phyloP scores from a whole-genome alignment of 1,140 invertebrate genomes.

The Cotesia typhae region DNA sequence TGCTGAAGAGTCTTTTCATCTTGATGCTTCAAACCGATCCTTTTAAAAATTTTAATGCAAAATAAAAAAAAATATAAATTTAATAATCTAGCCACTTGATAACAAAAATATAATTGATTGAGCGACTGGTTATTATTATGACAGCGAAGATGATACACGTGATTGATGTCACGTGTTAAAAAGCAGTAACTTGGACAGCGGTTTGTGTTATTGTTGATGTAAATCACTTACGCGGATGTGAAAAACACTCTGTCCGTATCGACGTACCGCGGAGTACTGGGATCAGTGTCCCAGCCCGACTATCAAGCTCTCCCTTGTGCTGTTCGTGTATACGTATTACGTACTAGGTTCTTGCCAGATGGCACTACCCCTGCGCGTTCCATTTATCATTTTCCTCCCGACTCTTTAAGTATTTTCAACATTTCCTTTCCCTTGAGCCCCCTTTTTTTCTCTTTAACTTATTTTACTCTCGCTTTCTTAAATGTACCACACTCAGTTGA shows the following conservation, averaged over 20 bases:
- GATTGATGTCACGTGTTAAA: background rate
- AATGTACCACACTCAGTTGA: constrained; percentile 5
- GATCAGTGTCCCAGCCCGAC: constrained; percentile 36
- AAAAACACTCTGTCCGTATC: constrained; percentile 33
- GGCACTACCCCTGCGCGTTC: constrained; percentile 33
- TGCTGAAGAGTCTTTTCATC: background rate
- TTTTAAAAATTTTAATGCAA: background rate
- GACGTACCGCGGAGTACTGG: constrained; percentile 47
- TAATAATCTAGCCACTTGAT: background rate
- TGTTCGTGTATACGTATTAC: constrained; percentile 33
- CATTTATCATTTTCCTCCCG: constrained; percentile 34
- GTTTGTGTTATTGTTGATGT: background rate
- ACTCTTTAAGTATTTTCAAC: constrained; percentile 25
- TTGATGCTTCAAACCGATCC: constrained; percentile 3
- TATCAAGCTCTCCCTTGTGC: constrained; percentile 44
- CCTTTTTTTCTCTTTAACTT: background rate
- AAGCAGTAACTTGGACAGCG: background rate
- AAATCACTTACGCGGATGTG: background rate
- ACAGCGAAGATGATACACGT: no score
- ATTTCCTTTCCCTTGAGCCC: constrained; percentile 12
- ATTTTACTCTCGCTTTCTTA: constrained; percentile 4
- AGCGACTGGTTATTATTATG: no score
- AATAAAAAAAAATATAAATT: background rate
- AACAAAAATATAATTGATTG: no score
- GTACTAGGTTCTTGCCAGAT: constrained; percentile 28